A percentile compares a stretch with the other conserved stretches of the same genome.
Conservation (phyloP, 2,888 invertebrate genomes). For the Cheilosia urbana region DNA sequence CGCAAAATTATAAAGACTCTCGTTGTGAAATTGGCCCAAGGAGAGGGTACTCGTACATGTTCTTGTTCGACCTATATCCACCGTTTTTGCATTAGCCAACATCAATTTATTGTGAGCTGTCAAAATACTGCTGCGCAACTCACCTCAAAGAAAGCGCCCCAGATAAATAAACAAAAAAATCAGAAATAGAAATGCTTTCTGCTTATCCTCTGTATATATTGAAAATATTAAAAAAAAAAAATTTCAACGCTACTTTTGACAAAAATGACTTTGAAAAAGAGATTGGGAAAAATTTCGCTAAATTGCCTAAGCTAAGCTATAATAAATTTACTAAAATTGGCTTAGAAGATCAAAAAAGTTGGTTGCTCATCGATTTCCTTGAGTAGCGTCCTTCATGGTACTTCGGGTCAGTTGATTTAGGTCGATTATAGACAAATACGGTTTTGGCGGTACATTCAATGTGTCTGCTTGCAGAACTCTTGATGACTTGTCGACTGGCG, state of each 20-base stretch:
- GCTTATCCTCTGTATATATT: conserved; percentile 34
- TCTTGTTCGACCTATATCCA: neutral
- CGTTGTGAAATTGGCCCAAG: neutral
- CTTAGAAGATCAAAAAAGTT: conserved; percentile 1
- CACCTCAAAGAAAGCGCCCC: neutral
- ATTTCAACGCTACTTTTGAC: conserved; percentile 41
- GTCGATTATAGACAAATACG: conserved; percentile 89
- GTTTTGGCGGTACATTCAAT: conserved; percentile 85
- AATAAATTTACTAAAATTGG: conserved; percentile 50
- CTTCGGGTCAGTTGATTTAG: conserved; percentile 88
- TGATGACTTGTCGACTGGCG: conserved; percentile 59
- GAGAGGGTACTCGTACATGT: neutral
- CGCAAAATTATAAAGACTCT: neutral
- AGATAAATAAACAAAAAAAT: conserved; percentile 36
- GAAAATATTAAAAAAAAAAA: conserved; percentile 35
- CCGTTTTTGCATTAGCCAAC: conserved; percentile 26
- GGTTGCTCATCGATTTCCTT: conserved; percentile 51
- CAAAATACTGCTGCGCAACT: conserved; percentile 33
- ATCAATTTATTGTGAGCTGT: conserved; percentile 20
- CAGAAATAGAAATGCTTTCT: conserved; percentile 39
- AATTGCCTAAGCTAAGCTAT: conserved; percentile 30
- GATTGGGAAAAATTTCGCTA: conserved; percentile 22
- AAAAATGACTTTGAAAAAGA: conserved; percentile 31
- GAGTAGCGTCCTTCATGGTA: conserved; percentile 79
- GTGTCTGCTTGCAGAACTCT: conserved; percentile 71